Percentiles rank a stretch among this genome's conserved stretches.
Conservation (phyloP, 2,888 invertebrate genomes). For the Ceratothoa steindachneri region DNA sequence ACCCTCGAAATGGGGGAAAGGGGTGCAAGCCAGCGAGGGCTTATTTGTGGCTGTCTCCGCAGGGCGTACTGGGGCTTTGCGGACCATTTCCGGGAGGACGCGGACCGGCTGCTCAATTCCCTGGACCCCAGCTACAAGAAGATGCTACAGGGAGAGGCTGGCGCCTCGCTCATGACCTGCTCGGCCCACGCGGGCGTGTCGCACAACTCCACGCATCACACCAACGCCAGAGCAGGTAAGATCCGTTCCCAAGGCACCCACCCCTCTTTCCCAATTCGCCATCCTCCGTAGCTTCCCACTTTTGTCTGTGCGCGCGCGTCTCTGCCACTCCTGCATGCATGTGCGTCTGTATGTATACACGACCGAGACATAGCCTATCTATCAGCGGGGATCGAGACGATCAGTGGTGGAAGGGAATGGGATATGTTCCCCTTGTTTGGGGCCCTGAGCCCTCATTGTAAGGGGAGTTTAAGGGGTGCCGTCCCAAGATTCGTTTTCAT, state of each 20-base stretch:
- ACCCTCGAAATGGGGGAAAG: neutral
- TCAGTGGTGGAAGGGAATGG: neutral
- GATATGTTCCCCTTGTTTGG: neutral
- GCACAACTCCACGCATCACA: constrained; percentile 51
- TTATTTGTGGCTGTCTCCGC: constrained; percentile 46
- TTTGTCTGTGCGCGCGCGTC: neutral
- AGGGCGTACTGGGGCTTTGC: constrained; percentile 88
- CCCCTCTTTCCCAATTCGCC: no score
- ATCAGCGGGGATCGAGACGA: neutral
- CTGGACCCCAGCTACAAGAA: constrained; percentile 74
- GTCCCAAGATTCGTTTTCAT: no score
- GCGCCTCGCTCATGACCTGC: constrained; percentile 12
- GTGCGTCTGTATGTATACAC: neutral
- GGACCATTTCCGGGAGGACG: constrained; percentile 83
- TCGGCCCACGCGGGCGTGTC: constrained; percentile 42
- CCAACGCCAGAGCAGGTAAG: constrained; percentile 32
- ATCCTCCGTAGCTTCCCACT: no score
- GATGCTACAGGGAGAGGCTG: constrained; percentile 53
- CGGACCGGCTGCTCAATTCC: constrained; percentile 74
- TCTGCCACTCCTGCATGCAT: neutral
- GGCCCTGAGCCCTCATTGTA: no score
- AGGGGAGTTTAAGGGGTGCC: no score
- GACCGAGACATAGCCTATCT: no score
- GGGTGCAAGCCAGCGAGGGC: neutral
- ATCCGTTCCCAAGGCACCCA: neutral